Evolutionary conservation across 2,113 vertebrate species (phyloP), one percentile per base, ranked within the genome.

Genomic region (Chaetodon trifascialis): DNA sequence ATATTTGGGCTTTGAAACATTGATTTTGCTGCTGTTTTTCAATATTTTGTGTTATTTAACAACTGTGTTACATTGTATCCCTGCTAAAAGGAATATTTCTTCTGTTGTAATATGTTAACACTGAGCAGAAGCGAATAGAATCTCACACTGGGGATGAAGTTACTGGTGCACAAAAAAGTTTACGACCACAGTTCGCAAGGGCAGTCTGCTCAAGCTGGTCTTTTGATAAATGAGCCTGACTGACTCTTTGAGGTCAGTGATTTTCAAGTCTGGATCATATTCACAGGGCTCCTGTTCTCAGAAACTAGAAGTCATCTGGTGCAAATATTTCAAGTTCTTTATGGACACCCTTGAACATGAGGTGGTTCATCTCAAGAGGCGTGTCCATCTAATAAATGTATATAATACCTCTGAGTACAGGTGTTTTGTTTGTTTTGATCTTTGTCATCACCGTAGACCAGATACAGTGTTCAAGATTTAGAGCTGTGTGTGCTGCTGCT

Each of bases 151-250:
- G 30, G 30, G 30, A 56, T 71, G 40, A 42, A 64, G 21, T 52
- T 52, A 52, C 34, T 75, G 47, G 59, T 54, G 47, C 47, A 42
- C 34, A 54, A 55, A 55, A 11, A 11, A 0, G 16, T 58, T 58
- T 49, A 11, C 40, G 10, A 5, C 56, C n/a, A 58, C 60, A 40
- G 40, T 65, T 4, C 38, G 25, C 59, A 70, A 59, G 17, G 14
- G 38, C 44, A 30, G 60, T 40, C 14, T 68, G 46, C 52, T 49
- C 25, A n/a, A 59, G 21, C 17, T 47, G 17, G 4, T 44, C n/a
- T 30, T 16, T 58, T 58, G 52, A n/a, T 58, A 47, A 82, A 30
- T 73, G 56, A 54, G 49, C 19, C 36, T 60, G 17, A 83, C 38
- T 69, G 38, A 40, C 63, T 66, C 23, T 70, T 59, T 62, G 34